Evolutionary conservation across 2,113 vertebrate genomes (phyloP).

Genomic region (Cynoglossus semilaevis): DNA sequence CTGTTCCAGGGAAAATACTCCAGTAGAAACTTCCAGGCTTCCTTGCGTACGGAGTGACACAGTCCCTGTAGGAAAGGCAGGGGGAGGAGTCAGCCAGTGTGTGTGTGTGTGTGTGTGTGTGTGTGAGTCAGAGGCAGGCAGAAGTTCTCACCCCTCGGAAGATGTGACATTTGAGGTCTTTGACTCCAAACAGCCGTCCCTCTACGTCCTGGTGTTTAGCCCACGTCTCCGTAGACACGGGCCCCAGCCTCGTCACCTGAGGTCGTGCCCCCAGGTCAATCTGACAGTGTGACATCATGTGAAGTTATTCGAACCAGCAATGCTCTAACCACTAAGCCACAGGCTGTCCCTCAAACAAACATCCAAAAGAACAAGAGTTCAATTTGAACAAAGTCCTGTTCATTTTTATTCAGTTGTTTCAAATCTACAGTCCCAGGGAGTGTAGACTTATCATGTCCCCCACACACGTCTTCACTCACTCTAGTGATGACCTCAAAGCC

Average conservation of each 20-base stretch:
- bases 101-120: too few relatives aligned
- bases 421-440: too few relatives aligned
- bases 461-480: constrained; percentile 82
- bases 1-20: constrained; percentile 92
- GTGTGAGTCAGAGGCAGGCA: not conserved
- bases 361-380: too few relatives aligned
- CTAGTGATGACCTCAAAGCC: constrained; percentile 98
- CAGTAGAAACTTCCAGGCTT: constrained; percentile 93
- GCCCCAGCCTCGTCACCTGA: constrained; percentile 81
- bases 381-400: too few relatives aligned
- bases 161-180: constrained; percentile 81
- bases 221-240: constrained; percentile 86
- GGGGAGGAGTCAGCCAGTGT: too few relatives aligned
- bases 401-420: too few relatives aligned
- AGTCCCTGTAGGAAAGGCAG: constrained; percentile 78
- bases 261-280: constrained; percentile 88
- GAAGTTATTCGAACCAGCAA: too few relatives aligned
- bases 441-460: not conserved
- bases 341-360: too few relatives aligned
- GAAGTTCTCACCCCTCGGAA: constrained; percentile 86
- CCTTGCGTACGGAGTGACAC: constrained; percentile 86
- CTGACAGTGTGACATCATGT: constrained; percentile 64
- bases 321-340: too few relatives aligned
- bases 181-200: constrained; percentile 81
- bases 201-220: constrained; percentile 83